Base-by-base conservation (phyloP, 23 tunicate genomes). In the Ciona savignyi region DNA sequence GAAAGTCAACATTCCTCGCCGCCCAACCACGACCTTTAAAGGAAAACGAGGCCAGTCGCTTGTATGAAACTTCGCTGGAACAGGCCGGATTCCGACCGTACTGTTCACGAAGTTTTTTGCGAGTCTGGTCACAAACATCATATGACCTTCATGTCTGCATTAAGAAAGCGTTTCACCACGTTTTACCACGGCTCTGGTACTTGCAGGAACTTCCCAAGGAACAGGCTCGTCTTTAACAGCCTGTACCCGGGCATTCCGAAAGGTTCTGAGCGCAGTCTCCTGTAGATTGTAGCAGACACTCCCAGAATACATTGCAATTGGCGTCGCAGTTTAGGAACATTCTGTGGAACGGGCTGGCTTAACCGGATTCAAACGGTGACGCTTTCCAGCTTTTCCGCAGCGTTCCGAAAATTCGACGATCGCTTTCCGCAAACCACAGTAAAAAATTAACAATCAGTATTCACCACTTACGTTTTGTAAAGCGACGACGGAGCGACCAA, bases 131-230 rank as follows among this genome's bases (percentile, higher is more conserved):
- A 42, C 56, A 42, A 42, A 42, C 56, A 42, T 15, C 9, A 6
- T 9, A 42, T 42, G 15, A 42, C 15, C 9, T 42, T 42, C 56
- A 6, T 15, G 56, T 15, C 56, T 6, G 15, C 56, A 42, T 42
- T 42, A 42, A 42, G n/a, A n/a, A n/a, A n/a, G n/a, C n/a, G n/a
- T n/a, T n/a, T n/a, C n/a, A n/a, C n/a, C n/a, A n/a, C n/a, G n/a
- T n/a, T n/a, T n/a, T n/a, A n/a, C n/a, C n/a, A n/a, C n/a, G n/a
- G n/a, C 25, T 31, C 60, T 48, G 49, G 23, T 71, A 71, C 4
- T 67, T 76, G 68, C 48, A 27, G 81, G 88, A 83, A 83, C 88
- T 83, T 83, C 64, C 79, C 68, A 72, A 68, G 88, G 81, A 83
- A 83, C 81, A 83, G 88, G 88, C 79, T 81, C 29, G 19, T 4